Percentiles rank a stretch among this genome's conserved stretches.
phyloP scores from a whole-genome alignment of 2,113 vertebrate species.

The Rhabdomys dilectus region DNA sequence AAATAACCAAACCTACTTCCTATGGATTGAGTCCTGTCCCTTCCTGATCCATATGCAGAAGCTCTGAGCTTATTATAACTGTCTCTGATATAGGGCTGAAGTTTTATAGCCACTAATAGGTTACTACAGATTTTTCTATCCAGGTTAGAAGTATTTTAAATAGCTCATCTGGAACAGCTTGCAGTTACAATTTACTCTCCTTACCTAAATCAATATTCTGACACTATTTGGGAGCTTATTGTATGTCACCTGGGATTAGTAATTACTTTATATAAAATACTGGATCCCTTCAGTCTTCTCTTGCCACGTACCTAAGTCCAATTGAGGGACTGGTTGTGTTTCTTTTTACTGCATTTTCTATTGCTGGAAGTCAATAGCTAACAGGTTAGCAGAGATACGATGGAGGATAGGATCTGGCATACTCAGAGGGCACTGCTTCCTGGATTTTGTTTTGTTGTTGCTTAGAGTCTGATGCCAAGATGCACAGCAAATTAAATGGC shows the following conservation, averaged over 20 bases:
- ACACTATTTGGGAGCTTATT: slow-evolving; percentile 25
- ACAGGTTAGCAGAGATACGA: not conserved
- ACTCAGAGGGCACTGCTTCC: not conserved
- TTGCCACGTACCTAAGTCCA: not conserved
- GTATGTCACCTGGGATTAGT: slow-evolving; percentile 34
- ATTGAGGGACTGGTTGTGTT: not conserved
- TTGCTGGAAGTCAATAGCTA: slow-evolving; percentile 19
- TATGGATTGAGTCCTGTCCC: not conserved
- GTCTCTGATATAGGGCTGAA: not conserved
- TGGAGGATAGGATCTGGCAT: not conserved
- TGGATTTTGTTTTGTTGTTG: slow-evolving; percentile 64
- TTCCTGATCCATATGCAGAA: not conserved
- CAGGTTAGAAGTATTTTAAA: slow-evolving; percentile 41
- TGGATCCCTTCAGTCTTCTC: not conserved
- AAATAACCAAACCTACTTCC: not conserved
- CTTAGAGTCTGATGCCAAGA: slow-evolving; percentile 50
- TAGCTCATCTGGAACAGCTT: slow-evolving; percentile 19
- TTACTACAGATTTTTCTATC: not conserved
- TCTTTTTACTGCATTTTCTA: not conserved
- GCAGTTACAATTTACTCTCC: slow-evolving; percentile 10
- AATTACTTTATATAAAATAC: slow-evolving; percentile 50
- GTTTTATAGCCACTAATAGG: not conserved
- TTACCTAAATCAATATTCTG: slow-evolving; percentile 3
- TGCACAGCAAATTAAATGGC: slow-evolving; percentile 70
- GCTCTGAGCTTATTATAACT: not conserved